Conservation (phyloP, 2,888 invertebrate genomes). For the Lochmaea crataegi region DNA sequence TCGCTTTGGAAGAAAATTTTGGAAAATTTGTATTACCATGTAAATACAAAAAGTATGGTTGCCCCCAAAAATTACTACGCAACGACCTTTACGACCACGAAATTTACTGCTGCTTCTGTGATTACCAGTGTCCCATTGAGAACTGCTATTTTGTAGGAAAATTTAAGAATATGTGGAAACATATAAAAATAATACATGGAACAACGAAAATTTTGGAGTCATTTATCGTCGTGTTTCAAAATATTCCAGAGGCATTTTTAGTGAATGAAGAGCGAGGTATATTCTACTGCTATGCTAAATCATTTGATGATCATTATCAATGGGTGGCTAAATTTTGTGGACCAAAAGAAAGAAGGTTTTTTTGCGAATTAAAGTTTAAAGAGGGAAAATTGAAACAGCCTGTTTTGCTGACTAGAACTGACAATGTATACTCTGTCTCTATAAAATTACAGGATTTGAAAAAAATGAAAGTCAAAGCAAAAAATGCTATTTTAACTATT, state of each 20-base stretch:
- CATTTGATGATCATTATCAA: slow-evolving; percentile 40
- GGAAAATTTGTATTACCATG: slow-evolving; percentile 50
- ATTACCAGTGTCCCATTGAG: slow-evolving; percentile 52
- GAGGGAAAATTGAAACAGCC: slow-evolving; percentile 49
- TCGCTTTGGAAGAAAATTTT: slow-evolving; percentile 51
- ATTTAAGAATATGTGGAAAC: slow-evolving; percentile 49
- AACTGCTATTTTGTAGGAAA: slow-evolving; percentile 49
- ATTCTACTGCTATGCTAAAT: slow-evolving; percentile 47
- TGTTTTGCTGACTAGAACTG: slow-evolving; percentile 46
- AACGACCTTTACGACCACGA: slow-evolving; percentile 51
- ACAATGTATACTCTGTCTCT: slow-evolving; percentile 46
- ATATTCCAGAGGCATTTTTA: slow-evolving; percentile 51
- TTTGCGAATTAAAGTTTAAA: slow-evolving; percentile 54
- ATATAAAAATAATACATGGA: slow-evolving; percentile 54
- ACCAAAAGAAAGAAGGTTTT: slow-evolving; percentile 52
- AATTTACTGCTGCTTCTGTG: slow-evolving; percentile 51
- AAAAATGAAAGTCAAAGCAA: slow-evolving; percentile 53
- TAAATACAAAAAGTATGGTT: slow-evolving; percentile 51
- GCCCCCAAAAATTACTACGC: slow-evolving; percentile 50
- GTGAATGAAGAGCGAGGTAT: slow-evolving; percentile 52
- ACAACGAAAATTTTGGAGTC: slow-evolving; percentile 50
- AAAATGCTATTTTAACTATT: slow-evolving; percentile 54
- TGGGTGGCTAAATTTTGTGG: slow-evolving; percentile 55
- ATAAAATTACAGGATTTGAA: slow-evolving; percentile 52
- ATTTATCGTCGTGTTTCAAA: slow-evolving; percentile 54